phyloP scores from a whole-genome alignment of 2,888 invertebrate species.

The Endotricha flammealis region DNA sequence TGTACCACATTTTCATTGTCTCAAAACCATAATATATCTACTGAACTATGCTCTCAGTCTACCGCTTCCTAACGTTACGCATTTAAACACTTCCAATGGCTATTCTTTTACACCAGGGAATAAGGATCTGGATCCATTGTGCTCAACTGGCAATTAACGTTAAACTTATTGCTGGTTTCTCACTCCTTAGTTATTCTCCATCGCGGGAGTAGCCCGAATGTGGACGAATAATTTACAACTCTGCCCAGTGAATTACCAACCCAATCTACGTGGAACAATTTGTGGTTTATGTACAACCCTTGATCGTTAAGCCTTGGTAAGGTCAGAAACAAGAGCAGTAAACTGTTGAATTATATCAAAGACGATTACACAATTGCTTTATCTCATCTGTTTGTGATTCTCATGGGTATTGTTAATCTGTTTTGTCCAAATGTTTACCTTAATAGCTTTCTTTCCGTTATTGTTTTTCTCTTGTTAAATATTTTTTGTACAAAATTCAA shows the following conservation, averaged over 20 bases:
- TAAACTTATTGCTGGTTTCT: slow-evolving; percentile 27
- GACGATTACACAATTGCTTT: neutral
- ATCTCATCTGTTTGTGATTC: neutral
- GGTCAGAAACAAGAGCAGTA: neutral
- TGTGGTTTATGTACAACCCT: slow-evolving; percentile 17
- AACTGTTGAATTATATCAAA: neutral
- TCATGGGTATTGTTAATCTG: neutral
- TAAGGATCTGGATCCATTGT: neutral
- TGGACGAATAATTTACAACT: slow-evolving; percentile 35
- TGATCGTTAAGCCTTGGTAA: neutral
- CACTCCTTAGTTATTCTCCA: slow-evolving; percentile 25
- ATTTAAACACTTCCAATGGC: too few relatives aligned
- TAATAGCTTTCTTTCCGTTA: too few relatives aligned
- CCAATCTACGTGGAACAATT: slow-evolving; percentile 29
- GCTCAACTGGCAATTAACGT: neutral
- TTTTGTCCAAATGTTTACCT: neutral
- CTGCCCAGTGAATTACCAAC: slow-evolving; percentile 29
- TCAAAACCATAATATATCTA: too few relatives aligned
- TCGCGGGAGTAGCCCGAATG: slow-evolving; percentile 29
- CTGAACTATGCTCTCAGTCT: too few relatives aligned
- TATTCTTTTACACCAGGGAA: too few relatives aligned
- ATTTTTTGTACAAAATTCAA: too few relatives aligned
- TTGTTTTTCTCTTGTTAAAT: too few relatives aligned
- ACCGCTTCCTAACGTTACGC: too few relatives aligned
- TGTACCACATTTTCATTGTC: too few relatives aligned